A percentile compares a stretch with the other conserved stretches of the same genome.
Evolutionary conservation across 2,797 vertebrate genomes (phyloP).

Genomic region (Cheirogaleus major): DNA sequence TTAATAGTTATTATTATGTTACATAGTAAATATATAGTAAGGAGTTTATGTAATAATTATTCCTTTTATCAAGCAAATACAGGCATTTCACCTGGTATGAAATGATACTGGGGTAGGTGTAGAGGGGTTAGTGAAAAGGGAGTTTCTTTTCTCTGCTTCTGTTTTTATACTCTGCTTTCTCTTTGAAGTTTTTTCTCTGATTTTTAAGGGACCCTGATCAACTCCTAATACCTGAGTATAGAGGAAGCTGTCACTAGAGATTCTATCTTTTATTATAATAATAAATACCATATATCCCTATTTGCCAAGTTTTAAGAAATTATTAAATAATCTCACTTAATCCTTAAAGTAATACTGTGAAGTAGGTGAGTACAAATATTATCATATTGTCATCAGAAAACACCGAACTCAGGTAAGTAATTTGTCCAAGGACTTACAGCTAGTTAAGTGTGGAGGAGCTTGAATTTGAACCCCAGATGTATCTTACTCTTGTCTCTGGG

Average conservation of each 20-base stretch:
- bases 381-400: slow-evolving; percentile 23
- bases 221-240: background rate
- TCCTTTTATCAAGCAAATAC: slow-evolving; percentile 12
- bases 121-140: background rate
- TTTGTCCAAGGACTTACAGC: slow-evolving; percentile 8
- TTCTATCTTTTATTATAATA: background rate
- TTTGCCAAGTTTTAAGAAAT: slow-evolving; percentile 25
- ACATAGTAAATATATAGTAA: background rate
- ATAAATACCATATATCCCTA: background rate
- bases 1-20: slow-evolving; percentile 17
- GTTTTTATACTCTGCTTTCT: slow-evolving; percentile 12
- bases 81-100: background rate
- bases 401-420: background rate
- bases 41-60: background rate
- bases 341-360: slow-evolving; percentile 24
- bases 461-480: slow-evolving; percentile 20
- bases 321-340: slow-evolving; percentile 12
- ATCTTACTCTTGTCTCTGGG: slow-evolving; percentile 8
- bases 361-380: slow-evolving; percentile 10
- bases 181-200: background rate
- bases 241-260: background rate
- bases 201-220: slow-evolving; percentile 15
- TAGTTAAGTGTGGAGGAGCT: background rate
- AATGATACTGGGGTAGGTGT: background rate
- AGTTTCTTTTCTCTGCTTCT: slow-evolving; percentile 39